A percentile compares a stretch with the other conserved stretches of the same genome.
Evolutionary conservation across 2,888 invertebrate species (phyloP).

Genomic region (Bursaphelenchus okinawaensis): DNA sequence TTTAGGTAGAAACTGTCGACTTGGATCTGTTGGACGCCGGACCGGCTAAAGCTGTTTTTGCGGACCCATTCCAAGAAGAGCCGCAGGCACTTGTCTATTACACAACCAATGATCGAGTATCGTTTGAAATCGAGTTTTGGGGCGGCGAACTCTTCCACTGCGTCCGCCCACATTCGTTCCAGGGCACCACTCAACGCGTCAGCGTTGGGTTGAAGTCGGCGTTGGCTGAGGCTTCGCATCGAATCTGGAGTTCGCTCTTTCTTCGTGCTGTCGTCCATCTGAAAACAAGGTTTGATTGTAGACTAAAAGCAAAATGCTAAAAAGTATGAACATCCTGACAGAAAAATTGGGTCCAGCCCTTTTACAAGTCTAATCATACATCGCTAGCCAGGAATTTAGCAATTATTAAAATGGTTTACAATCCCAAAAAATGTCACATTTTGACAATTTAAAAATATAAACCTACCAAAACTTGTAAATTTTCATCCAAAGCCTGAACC

Average conservation of each 20-base stretch:
- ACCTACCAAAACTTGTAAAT: too few relatives aligned
- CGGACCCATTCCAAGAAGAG: slow-evolving; percentile 91
- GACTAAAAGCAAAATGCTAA: not conserved
- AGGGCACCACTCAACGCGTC: slow-evolving; percentile 18
- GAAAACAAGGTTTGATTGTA: not conserved
- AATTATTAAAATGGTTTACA: too few relatives aligned
- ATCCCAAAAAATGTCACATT: too few relatives aligned
- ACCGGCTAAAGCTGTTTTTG: slow-evolving; percentile 85
- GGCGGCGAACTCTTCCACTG: slow-evolving; percentile 91
- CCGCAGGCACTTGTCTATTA: slow-evolving; percentile 75
- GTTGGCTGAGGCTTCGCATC: slow-evolving; percentile 15
- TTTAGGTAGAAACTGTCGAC: slow-evolving; percentile 89
- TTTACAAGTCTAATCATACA: too few relatives aligned
- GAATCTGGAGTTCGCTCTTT: slow-evolving; percentile 35
- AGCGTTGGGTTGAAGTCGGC: too few relatives aligned
- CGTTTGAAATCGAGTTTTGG: slow-evolving; percentile 71
- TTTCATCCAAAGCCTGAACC: too few relatives aligned
- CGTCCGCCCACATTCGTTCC: slow-evolving; percentile 81
- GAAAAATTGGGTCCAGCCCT: too few relatives aligned
- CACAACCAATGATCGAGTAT: slow-evolving; percentile 76
- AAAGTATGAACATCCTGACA: not conserved
- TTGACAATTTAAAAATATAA: too few relatives aligned
- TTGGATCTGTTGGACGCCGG: slow-evolving; percentile 93
- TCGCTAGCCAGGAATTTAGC: too few relatives aligned
- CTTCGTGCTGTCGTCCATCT: slow-evolving; percentile 22